These are phyloP conservation scores for Apeira syringaria DNA, from an alignment of 2,888 invertebrate species.

Conservation along the genomic window DNA sequence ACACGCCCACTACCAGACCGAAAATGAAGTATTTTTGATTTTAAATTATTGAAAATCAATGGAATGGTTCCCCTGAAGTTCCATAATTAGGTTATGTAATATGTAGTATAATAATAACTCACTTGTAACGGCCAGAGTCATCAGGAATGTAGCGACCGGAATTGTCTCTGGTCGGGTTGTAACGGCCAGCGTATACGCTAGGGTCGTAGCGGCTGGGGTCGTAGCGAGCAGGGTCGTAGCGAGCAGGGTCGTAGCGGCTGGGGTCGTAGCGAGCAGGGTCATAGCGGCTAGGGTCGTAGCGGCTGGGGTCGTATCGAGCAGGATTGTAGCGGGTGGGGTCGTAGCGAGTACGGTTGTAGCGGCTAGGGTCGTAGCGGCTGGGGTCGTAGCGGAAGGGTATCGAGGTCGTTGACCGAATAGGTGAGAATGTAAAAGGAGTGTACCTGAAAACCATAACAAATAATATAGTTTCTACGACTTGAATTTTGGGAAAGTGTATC, in stretches of 20 bases:
- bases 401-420: constrained; percentile 8
- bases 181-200: constrained; percentile 41
- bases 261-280: constrained; percentile 38
- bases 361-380: constrained; percentile 39
- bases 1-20: too few relatives aligned
- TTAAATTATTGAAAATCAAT: too few relatives aligned
- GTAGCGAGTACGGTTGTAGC: constrained; percentile 38
- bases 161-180: constrained; percentile 42
- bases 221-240: constrained; percentile 38
- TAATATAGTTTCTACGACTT: too few relatives aligned
- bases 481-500: too few relatives aligned
- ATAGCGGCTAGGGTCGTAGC: constrained; percentile 37
- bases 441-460: constrained; percentile 9
- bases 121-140: constrained; percentile 64
- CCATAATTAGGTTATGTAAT: too few relatives aligned
- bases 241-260: constrained; percentile 37
- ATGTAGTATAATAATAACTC: too few relatives aligned
- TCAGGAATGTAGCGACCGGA: constrained; percentile 53
- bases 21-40: too few relatives aligned
- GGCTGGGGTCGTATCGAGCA: constrained; percentile 40
- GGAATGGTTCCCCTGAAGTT: too few relatives aligned
- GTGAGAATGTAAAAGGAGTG: constrained; percentile 36
- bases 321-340: constrained; percentile 39
- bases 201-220: constrained; percentile 40
- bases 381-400: constrained; percentile 31